Conservation (phyloP, 30 jellyfish, hydroid and myxozoan genomes). For the Hydra vulgaris region DNA sequence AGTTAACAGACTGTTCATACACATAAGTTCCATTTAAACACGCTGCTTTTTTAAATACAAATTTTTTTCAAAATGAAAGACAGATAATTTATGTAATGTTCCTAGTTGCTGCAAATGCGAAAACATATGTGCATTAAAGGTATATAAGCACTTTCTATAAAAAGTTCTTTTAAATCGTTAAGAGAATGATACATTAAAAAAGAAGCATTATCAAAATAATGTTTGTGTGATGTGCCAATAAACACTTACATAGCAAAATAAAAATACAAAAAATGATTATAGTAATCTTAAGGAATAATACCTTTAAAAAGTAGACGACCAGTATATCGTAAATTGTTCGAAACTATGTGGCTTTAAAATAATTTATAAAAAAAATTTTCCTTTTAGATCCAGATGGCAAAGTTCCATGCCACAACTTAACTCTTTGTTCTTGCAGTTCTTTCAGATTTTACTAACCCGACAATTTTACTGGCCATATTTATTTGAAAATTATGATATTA, state of each 20-base stretch:
- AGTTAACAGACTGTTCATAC: background rate
- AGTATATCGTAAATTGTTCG: background rate
- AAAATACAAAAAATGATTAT: background rate
- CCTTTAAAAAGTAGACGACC: background rate
- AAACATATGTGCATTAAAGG: background rate
- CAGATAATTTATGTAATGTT: background rate
- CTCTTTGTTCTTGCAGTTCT: background rate
- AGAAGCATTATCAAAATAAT: background rate
- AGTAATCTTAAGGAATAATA: background rate
- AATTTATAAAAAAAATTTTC: background rate
- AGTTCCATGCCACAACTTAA: background rate
- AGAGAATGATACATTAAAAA: background rate
- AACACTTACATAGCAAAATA: background rate
- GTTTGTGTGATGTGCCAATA: background rate
- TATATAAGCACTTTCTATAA: background rate
- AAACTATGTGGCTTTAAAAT: background rate
- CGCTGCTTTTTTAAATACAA: background rate
- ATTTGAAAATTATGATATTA: background rate
- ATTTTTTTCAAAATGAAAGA: background rate
- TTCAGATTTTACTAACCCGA: background rate
- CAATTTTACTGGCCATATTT: background rate
- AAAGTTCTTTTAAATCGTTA: background rate
- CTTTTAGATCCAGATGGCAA: background rate
- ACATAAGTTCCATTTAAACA: background rate
- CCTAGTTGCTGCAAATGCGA: background rate